A percentile compares a stretch with the other conserved stretches of the same genome.
These are phyloP conservation scores for Rhagonycha lutea DNA, from an alignment of 2,888 invertebrate genomes.

Conservation along the genomic window DNA sequence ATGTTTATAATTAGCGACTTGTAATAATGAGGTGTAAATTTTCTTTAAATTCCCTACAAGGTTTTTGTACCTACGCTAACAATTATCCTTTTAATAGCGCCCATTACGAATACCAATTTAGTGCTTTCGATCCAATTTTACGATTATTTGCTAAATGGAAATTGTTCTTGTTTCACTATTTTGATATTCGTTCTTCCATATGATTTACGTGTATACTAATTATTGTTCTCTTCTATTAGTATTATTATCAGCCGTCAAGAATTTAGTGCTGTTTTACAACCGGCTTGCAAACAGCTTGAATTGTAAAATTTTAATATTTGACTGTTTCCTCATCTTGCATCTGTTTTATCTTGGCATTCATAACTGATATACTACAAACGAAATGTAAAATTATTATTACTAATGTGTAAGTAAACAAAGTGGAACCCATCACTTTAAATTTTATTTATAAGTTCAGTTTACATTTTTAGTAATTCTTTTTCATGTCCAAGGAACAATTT, in stretches of 20 bases:
- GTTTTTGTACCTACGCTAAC: not conserved
- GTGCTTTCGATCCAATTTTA: not conserved
- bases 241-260: not conserved
- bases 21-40: not conserved
- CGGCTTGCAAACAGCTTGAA: constrained; percentile 21
- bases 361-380: constrained; percentile 6
- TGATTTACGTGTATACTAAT: not conserved
- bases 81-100: not conserved
- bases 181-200: not conserved
- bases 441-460: constrained; percentile 11
- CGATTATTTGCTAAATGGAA: not conserved
- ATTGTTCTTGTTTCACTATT: not conserved
- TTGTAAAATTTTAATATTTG: constrained; percentile 14
- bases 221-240: not conserved
- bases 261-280: constrained; percentile 19
- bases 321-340: constrained; percentile 12
- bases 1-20: not conserved
- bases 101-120: not conserved
- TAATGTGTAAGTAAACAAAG: constrained; percentile 7
- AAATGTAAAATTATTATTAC: constrained; percentile 13
- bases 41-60: not conserved
- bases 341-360: constrained; percentile 6
- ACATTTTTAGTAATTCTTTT: not conserved
- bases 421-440: constrained; percentile 7
- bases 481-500: not conserved